Base-by-base conservation (phyloP, 2,113 vertebrate species). In the Notothenia rossii region DNA sequence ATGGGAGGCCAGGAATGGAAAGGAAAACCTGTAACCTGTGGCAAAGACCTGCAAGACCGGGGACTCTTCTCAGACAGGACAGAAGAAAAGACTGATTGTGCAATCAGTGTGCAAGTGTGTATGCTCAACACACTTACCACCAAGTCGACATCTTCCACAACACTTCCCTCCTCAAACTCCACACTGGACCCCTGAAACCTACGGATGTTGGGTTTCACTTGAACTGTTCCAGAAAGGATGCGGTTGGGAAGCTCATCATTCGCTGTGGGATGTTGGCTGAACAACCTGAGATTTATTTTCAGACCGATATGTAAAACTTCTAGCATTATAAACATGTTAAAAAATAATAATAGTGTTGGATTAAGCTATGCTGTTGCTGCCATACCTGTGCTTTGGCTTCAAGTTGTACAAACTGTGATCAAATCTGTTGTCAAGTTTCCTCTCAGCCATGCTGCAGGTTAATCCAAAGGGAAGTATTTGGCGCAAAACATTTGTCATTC, bases 211-310 rank as follows among this genome's bases (percentile, higher is more conserved):
- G 96, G 93, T 85, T 98, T 99, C 64, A 98, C 92, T 54, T 71
- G 88, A 79, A 99, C 88, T 0, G 89, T 93, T 64, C 98, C 98
- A 0, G 97, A 96, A 1, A 98, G 91, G 77, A 99, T 96, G 48
- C 96, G 94, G 85, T 97, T 98, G 77, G 97, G 97, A 62, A 99
- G 94, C 0, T 98, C 96, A 0, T 99, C 97, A 0, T 96, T 99
- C 59, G 98, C 0, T 0, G 94, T 97, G 0, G 97, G 97, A 81
- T 98, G 96, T 81, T 99, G 97, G 80, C 94, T 90, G 9, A 94
- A 0, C 76, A 95, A 0, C 82, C 97, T 98, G 77, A n/a, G 4
- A 75, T 66, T 71, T 3, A 65, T n/a, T 45, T 25, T 53, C 4
- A 48, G 2, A 56, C 2, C 8, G 8, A 46, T 12, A 63, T 2